Evolutionary conservation across 2,113 vertebrate genomes (phyloP), one percentile per base, ranked within the genome.

Genomic region (Psammodynastes pulverulentus): DNA sequence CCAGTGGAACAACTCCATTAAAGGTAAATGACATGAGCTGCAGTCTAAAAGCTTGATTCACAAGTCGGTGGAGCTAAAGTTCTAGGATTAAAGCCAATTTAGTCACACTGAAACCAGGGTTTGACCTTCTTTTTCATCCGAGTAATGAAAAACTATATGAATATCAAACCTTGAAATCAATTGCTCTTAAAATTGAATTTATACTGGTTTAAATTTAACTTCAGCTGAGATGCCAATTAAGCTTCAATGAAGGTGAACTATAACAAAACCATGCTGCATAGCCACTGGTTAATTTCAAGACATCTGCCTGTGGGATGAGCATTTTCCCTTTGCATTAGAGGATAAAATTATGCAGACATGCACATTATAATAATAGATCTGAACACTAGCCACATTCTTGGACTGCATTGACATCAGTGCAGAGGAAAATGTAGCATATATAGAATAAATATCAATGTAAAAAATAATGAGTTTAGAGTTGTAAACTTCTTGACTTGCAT

Each of bases 171-270:
- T 34, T 86, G 52, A 91, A 86, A 91, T 86, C 45, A 67, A 43
- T 85, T 62, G 8, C 21, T 43, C 12, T 92, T 62, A 92, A 26
- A 62, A 39, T 56, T 9, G 34, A 51, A 67, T 86, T 56, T 49
- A 48, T 62, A 85, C 48, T 54, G 49, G 13, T 85, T 89, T 56
- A 92, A 24, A 56, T 49, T 24, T 58, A 92, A 89, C 43, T 92
- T 89, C 72, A 51, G 21, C 9, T 67, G 72, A 43, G 45, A 34
- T 84, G 12, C 34, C 34, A 49, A 89, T 58, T 53, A 84, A n/a
- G 26, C 29, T 84, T 48, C 88, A 89, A 34, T 43, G 0, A 89
- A 93, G 79, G 17, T 93, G 88, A 94, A 67, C 89, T 84, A 3
- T 21, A 10, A 43, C 24, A 0, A 4, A 43, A 90, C 90, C 3